phyloP scores from a whole-genome alignment of 1,140 invertebrate genomes.

The Ostrea denselamellosa region DNA sequence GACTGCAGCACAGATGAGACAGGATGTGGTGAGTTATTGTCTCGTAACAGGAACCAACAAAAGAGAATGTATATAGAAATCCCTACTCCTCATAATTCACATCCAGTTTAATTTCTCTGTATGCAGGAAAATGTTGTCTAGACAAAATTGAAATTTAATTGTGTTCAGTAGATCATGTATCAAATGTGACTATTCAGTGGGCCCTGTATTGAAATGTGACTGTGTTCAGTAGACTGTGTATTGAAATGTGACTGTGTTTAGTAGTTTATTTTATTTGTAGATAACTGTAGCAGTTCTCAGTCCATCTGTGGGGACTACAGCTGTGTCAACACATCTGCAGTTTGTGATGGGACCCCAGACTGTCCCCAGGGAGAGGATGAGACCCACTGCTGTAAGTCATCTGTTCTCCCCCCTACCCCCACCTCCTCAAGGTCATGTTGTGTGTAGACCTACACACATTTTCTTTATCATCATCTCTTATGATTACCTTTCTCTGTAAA shows the following conservation, averaged over 20 bases:
- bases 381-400: conserved; percentile 38
- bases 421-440: no score
- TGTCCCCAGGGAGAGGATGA: conserved; percentile 48
- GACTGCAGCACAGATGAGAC: conserved; percentile 67
- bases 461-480: not conserved
- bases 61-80: not conserved
- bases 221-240: no score
- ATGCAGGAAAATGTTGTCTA: no score
- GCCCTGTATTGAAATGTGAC: no score
- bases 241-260: no score
- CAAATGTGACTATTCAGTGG: no score
- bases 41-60: not conserved
- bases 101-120: no score
- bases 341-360: conserved; percentile 45
- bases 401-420: not conserved
- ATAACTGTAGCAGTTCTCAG: conserved; percentile 44
- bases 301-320: conserved; percentile 46
- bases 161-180: no score
- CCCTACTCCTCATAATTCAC: no score
- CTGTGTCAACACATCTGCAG: conserved; percentile 40
- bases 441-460: not conserved
- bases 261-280: not conserved
- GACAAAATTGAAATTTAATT: no score
- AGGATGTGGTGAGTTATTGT: conserved; percentile 60
- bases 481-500: not conserved